These are phyloP conservation scores for Strongylocentrotus purpuratus DNA, from an alignment of 35 echinoderm and acorn worm species.

Conservation along the genomic window DNA sequence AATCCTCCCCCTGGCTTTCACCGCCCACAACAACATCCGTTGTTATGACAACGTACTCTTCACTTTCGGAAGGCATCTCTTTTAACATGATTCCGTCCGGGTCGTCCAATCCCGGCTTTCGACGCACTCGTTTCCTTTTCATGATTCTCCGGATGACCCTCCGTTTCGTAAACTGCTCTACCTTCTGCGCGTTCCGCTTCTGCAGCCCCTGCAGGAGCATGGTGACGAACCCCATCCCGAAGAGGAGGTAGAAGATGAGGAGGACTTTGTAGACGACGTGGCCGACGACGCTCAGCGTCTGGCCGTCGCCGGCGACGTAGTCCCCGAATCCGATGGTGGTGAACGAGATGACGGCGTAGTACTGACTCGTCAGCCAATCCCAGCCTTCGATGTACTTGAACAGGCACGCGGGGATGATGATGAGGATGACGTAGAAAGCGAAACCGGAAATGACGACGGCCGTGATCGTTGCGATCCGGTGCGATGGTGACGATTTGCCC, in stretches of 20 bases:
- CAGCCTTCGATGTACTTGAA: conserved; percentile 77
- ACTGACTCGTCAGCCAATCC: conserved; percentile 72
- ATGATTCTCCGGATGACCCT: conserved; percentile 35
- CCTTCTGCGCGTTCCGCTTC: not conserved
- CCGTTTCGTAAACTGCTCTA: not conserved
- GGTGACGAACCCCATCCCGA: conserved; percentile 74
- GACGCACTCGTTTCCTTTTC: conserved; percentile 15
- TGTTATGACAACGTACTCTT: conserved; percentile 19
- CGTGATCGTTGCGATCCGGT: not conserved
- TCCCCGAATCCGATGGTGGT: conserved; percentile 94
- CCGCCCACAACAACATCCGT: not conserved
- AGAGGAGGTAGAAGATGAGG: conserved; percentile 68
- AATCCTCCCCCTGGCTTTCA: not conserved
- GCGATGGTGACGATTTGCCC: not conserved
- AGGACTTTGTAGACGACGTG: conserved; percentile 62
- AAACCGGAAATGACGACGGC: conserved; percentile 30
- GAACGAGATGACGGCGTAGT: conserved; percentile 88
- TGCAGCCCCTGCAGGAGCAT: conserved; percentile 29
- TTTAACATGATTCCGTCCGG: not conserved
- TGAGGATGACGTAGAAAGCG: conserved; percentile 62
- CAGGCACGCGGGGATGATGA: conserved; percentile 60
- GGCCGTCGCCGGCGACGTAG: conserved; percentile 68
- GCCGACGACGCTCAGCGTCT: not conserved
- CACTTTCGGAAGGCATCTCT: not conserved
- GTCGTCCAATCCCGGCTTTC: not conserved